Evolutionary conservation across 2,113 vertebrate species (phyloP), one percentile per base, ranked within the genome.

Genomic region (Serinus canaria): DNA sequence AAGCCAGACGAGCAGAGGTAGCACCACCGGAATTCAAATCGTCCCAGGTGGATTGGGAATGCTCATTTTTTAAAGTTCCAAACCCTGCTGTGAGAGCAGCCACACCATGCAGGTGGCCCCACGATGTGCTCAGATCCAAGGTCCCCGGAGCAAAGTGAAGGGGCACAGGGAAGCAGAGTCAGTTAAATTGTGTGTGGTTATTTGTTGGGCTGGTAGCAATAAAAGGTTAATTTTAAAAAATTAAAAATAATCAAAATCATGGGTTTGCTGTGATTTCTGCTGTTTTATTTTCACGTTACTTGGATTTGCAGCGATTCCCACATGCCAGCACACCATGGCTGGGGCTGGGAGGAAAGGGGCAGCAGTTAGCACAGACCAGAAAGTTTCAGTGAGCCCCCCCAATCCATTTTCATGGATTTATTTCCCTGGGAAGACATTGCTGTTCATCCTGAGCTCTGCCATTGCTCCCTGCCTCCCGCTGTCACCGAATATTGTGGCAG

Each of bases 321-420:
- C 5, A 4, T 33, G 43, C 49, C 55, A 31, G 35, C 13, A 7
- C 27, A 33, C 9, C 20, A 1, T 1, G 1, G 41, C 60, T 22
- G 23, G 39, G 31, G 24, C 55, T 9, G 19, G n/a, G 31, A 78
- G 53, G 59, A 44, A 53, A 49, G 49, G 24, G 47, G 7, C 63
- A 33, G 39, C 8, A 1, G 10, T 44, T 35, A 49, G 24, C 37
- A 17, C 5, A 11, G 79, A 16, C n/a, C 19, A 81, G 25, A 35
- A 70, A 50, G 66, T 63, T 90, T 53, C 44, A 43, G 0, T 22
- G 41, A 89, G 18, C 5, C 5, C n/a, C 44, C n/a, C 28, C 10
- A 10, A 13, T 9, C 43, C 21, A 28, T 31, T 59, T 49, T 21
- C 52, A 55, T 33, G 75, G 11, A 35, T 91, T 70, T 84, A 12